Conservation (phyloP, 2,797 vertebrate species). For the Sebastes umbrosus region DNA sequence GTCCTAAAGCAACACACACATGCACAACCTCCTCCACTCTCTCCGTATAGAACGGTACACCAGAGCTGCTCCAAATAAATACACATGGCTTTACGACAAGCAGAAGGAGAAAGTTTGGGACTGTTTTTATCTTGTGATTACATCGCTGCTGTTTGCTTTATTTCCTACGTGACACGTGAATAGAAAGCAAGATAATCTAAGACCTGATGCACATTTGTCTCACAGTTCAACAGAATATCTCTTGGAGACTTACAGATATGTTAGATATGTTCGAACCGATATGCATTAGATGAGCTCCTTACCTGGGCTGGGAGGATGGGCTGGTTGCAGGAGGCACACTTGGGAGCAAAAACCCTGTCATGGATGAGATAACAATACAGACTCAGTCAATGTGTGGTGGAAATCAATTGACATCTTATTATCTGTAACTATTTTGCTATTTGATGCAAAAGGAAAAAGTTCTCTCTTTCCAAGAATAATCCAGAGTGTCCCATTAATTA, state of each 20-base stretch:
- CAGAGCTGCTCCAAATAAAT: not conserved
- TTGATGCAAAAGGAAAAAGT: not conserved
- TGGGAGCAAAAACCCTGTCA: slow-evolving; percentile 95
- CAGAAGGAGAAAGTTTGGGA: not conserved
- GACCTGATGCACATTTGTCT: not conserved
- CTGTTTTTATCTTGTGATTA: not conserved
- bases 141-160: not conserved
- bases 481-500: not conserved
- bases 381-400: not conserved
- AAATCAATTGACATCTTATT: not conserved
- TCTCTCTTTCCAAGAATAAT: not conserved
- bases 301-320: slow-evolving; percentile 98
- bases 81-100: not conserved
- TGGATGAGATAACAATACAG: slow-evolving; percentile 4
- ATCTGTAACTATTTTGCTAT: not conserved
- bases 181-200: not conserved
- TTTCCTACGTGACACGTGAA: not conserved
- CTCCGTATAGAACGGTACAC: not conserved
- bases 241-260: not conserved
- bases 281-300: slow-evolving; percentile 5
- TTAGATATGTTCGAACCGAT: not conserved
- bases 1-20: not conserved
- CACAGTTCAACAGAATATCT: not conserved
- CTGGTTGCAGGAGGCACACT: slow-evolving; percentile 96
- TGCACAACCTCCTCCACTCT: too few relatives aligned